Conservation (phyloP, 2,888 invertebrate genomes). For the Trachelus tabidus region DNA sequence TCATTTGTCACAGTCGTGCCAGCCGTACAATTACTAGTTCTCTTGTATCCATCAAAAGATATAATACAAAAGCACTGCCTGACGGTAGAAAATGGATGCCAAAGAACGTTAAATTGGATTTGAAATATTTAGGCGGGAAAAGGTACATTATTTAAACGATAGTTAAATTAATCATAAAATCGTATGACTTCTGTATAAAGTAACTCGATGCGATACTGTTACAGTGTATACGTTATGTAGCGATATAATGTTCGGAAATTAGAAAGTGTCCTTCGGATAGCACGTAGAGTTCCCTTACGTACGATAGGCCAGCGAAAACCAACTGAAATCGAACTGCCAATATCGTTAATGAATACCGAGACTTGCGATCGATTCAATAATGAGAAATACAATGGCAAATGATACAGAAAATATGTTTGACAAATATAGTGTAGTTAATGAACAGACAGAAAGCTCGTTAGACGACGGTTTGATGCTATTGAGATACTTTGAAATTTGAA, state of each 20-base stretch:
- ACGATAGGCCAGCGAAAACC: background rate
- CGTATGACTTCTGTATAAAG: background rate
- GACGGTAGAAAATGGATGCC: background rate
- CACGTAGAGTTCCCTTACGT: background rate
- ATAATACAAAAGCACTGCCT: background rate
- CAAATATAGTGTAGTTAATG: background rate
- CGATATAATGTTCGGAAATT: background rate
- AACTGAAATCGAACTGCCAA: background rate
- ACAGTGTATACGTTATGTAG: background rate
- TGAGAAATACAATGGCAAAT: background rate
- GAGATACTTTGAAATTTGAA: background rate
- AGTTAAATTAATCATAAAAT: background rate
- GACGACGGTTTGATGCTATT: background rate
- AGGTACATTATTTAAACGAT: background rate
- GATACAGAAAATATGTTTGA: background rate
- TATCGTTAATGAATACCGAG: background rate
- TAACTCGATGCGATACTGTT: background rate
- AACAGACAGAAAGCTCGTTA: background rate
- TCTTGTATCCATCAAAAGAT: background rate
- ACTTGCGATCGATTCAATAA: background rate
- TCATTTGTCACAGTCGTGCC: background rate
- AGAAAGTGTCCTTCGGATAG: conserved; percentile 2
- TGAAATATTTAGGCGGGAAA: background rate
- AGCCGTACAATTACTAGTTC: background rate
- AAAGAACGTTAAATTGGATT: background rate